Conservation (phyloP, 2,797 vertebrate species). For the Trachops cirrhosus region DNA sequence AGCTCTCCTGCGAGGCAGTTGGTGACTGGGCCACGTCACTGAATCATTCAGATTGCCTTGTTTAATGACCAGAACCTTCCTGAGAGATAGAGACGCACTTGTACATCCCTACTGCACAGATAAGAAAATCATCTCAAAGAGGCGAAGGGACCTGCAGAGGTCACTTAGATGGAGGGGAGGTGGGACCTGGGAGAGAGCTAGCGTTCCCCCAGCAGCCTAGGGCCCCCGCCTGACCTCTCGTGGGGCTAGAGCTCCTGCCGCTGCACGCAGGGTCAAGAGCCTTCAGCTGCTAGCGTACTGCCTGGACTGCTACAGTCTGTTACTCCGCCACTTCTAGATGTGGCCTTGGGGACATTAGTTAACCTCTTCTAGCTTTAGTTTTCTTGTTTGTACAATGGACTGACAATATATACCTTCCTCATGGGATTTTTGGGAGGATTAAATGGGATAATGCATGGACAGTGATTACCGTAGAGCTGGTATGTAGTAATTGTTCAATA, state of each 20-base stretch:
- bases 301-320: not conserved
- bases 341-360: not conserved
- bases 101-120: not conserved
- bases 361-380: not conserved
- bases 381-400: not conserved
- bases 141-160: not conserved
- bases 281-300: not conserved
- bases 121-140: not conserved
- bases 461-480: not conserved
- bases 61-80: not conserved
- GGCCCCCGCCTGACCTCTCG: accelerated
- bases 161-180: not conserved
- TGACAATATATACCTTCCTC: not conserved
- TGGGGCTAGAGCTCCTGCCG: too few relatives aligned
- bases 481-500: not conserved
- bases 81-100: not conserved
- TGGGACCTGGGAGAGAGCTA: not conserved
- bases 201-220: not conserved
- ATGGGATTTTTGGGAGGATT: not conserved
- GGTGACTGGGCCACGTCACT: not conserved
- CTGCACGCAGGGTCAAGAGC: accelerated
- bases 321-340: not conserved
- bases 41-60: not conserved
- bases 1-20: accelerated
- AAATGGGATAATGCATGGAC: not conserved